A percentile compares a stretch with the other conserved stretches of the same genome.
These are phyloP conservation scores for Epinephelus coioides DNA, from an alignment of 2,797 vertebrate genomes.

Conservation along the genomic window DNA sequence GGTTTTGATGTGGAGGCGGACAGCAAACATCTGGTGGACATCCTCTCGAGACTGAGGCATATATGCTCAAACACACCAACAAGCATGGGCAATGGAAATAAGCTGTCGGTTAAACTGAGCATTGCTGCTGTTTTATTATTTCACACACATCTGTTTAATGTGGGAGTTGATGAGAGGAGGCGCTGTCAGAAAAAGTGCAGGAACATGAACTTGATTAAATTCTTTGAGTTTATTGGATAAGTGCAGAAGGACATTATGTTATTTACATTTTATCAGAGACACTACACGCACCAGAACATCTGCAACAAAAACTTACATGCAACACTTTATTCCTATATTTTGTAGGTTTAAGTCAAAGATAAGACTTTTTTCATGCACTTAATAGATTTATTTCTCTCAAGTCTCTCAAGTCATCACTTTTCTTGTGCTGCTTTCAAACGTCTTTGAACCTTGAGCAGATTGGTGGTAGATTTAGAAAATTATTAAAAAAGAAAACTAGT, in stretches of 20 bases:
- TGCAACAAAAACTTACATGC: too few relatives aligned
- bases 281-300: not conserved
- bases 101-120: not conserved
- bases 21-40: slow-evolving; percentile 64
- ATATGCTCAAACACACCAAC: not conserved
- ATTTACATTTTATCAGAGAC: not conserved
- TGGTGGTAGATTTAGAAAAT: too few relatives aligned
- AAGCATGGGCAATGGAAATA: slow-evolving; percentile 6
- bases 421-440: too few relatives aligned
- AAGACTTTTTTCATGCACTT: too few relatives aligned
- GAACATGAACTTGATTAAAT: not conserved
- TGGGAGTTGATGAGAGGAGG: slow-evolving; percentile 21
- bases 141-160: slow-evolving; percentile 15
- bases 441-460: too few relatives aligned
- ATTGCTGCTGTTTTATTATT: not conserved
- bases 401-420: too few relatives aligned
- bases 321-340: too few relatives aligned
- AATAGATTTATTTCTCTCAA: too few relatives aligned
- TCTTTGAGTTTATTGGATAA: not conserved
- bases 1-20: slow-evolving; percentile 38
- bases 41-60: not conserved
- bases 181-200: not conserved
- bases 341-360: too few relatives aligned
- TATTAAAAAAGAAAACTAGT: too few relatives aligned
- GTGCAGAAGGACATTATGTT: not conserved